Evolutionary conservation across 2,113 vertebrate species (phyloP).

Genomic region (Ciconia maguari): DNA sequence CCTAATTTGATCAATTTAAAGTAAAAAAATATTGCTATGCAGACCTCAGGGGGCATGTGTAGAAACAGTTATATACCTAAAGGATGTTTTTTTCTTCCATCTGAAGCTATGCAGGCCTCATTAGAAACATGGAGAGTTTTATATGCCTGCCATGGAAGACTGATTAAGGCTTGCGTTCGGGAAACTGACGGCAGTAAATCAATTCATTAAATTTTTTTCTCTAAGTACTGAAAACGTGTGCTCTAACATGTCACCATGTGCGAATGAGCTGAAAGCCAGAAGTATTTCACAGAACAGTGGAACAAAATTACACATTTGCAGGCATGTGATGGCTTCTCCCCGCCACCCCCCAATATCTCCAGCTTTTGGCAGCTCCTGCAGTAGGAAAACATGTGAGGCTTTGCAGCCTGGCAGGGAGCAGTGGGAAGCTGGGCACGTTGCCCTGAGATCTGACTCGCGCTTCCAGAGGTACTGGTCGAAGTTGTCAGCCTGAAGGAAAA

Average conservation of each 20-base stretch:
- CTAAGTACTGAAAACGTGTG: neutral
- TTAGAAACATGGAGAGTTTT: neutral
- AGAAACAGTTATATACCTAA: neutral
- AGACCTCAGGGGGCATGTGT: neutral
- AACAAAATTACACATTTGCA: neutral
- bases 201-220: neutral
- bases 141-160: neutral
- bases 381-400: neutral
- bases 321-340: neutral
- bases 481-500: neutral
- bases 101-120: neutral
- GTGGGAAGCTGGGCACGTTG: neutral
- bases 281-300: neutral
- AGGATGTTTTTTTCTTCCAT: neutral
- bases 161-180: neutral
- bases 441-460: neutral
- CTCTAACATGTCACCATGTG: neutral
- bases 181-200: neutral
- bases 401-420: neutral
- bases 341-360: rapidly evolving
- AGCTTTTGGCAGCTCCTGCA: neutral
- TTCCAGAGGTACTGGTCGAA: neutral
- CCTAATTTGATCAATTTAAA: neutral
- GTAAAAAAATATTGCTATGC: neutral
- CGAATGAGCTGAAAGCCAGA: neutral